These are phyloP conservation scores for Mormyrus iriodes DNA, from an alignment of 2,113 vertebrate genomes.

Conservation along the genomic window DNA sequence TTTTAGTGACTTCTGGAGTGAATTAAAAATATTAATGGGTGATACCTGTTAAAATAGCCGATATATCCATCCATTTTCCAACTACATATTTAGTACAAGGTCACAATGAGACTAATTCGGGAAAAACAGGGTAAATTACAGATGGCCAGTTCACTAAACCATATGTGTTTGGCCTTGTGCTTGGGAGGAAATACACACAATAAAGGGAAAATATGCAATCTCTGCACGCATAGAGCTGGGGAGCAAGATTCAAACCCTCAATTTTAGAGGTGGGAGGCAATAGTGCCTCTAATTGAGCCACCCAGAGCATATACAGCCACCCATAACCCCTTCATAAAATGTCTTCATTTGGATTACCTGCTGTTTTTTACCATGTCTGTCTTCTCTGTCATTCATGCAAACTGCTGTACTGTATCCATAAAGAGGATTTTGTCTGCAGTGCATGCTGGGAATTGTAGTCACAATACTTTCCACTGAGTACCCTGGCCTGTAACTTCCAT, in stretches of 20 bases:
- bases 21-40: neutral
- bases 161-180: neutral
- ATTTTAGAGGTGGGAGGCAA: neutral
- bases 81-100: neutral
- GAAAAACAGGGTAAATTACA: neutral
- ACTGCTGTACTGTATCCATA: neutral
- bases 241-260: neutral
- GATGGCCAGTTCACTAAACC: neutral
- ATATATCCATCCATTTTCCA: neutral
- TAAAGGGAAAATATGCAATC: neutral
- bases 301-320: neutral
- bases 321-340: neutral
- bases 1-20: neutral
- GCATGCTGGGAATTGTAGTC: slow-evolving; percentile 1
- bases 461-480: neutral
- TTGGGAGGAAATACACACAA: neutral
- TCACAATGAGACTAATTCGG: neutral
- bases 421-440: neutral
- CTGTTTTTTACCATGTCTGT: neutral
- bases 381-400: neutral
- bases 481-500: neutral
- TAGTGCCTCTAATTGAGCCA: neutral
- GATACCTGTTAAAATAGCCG: neutral
- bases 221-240: neutral
- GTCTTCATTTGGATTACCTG: neutral